Conservation (phyloP, 1,140 invertebrate genomes). For the Theocolax elegans region DNA sequence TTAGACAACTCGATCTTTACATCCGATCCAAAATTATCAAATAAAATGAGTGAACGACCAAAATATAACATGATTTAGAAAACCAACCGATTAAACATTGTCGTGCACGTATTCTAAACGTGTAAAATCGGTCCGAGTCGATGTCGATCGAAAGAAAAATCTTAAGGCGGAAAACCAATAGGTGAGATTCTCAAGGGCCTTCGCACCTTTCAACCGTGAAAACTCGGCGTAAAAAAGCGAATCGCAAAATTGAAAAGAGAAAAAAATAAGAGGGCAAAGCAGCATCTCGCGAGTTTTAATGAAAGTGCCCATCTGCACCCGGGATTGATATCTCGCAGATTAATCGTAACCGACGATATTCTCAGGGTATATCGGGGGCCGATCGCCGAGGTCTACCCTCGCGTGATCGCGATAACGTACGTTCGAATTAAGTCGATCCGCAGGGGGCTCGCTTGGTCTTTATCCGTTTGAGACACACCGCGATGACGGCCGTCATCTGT, state of each 20-base stretch:
- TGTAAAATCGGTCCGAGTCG: too few relatives aligned
- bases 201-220: too few relatives aligned
- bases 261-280: neutral
- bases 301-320: constrained; percentile 23
- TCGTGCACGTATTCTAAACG: too few relatives aligned
- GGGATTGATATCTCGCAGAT: constrained; percentile 40
- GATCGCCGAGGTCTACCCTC: neutral
- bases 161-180: too few relatives aligned
- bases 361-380: constrained; percentile 9
- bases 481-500: constrained; percentile 40
- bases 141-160: too few relatives aligned
- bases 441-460: constrained; percentile 39
- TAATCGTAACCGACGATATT: constrained; percentile 37
- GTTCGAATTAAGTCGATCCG: constrained; percentile 50
- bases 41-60: too few relatives aligned
- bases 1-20: too few relatives aligned
- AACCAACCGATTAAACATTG: too few relatives aligned
- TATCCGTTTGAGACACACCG: constrained; percentile 40
- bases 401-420: constrained; percentile 48
- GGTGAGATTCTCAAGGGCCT: too few relatives aligned
- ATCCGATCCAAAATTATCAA: too few relatives aligned
- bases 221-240: neutral
- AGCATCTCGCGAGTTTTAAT: constrained; percentile 16
- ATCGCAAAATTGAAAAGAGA: neutral
- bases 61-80: too few relatives aligned